These are phyloP conservation scores for Morphnarchus princeps DNA, from an alignment of 2,113 vertebrate genomes.

Conservation along the genomic window DNA sequence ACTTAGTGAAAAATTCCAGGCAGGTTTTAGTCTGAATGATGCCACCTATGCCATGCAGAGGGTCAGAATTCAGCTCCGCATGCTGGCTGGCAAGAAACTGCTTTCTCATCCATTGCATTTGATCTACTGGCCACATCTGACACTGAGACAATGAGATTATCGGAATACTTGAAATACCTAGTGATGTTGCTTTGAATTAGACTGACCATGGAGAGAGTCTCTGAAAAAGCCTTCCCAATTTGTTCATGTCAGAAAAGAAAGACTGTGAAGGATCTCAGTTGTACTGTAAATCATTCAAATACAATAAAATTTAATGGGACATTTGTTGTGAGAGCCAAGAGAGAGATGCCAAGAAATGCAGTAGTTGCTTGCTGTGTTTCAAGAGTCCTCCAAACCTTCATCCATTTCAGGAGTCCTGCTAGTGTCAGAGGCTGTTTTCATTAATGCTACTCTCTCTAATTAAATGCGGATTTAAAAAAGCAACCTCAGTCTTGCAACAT, in stretches of 20 bases:
- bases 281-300: neutral
- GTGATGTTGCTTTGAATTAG: neutral
- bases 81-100: neutral
- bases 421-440: neutral
- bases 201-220: neutral
- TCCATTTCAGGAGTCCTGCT: neutral
- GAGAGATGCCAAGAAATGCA: neutral
- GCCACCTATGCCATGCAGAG: neutral
- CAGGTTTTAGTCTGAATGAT: neutral
- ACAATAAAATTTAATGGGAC: neutral
- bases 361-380: neutral
- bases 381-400: neutral
- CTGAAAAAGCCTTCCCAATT: neutral
- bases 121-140: neutral
- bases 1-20: neutral
- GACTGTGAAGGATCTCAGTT: neutral
- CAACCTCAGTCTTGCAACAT: neutral
- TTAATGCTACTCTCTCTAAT: conserved; percentile 19
- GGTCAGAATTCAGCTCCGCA: neutral
- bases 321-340: neutral
- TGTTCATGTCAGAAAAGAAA: neutral
- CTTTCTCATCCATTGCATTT: neutral
- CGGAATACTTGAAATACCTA: neutral
- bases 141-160: rapidly evolving
- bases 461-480: neutral